These are phyloP conservation scores for Lasaia peninsularis DNA, from an alignment of 1,140 invertebrate species.

Conservation along the genomic window DNA sequence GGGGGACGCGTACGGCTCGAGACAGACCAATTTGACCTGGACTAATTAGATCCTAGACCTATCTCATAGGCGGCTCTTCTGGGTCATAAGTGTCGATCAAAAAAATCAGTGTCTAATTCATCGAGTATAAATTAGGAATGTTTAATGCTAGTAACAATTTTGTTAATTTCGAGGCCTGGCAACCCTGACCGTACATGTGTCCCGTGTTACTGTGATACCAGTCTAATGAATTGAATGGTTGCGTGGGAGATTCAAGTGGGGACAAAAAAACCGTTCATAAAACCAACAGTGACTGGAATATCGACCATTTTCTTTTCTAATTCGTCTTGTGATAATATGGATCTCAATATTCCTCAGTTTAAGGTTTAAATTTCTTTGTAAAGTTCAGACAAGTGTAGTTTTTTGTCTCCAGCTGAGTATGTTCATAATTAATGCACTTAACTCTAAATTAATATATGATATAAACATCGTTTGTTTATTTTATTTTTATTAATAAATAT, in stretches of 20 bases:
- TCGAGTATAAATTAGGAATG: no score
- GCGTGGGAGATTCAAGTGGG: conserved; percentile 16
- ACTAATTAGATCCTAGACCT: no score
- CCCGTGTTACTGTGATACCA: no score
- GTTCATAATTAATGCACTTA: conserved; percentile 59
- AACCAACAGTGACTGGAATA: conserved; percentile 36
- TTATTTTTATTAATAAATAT: conserved; percentile 18
- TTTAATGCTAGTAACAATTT: no score
- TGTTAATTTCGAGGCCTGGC: no score
- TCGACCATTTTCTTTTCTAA: conserved; percentile 35
- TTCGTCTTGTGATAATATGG: conserved; percentile 52
- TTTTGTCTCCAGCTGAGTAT: conserved; percentile 62
- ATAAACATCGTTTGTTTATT: conserved; percentile 28
- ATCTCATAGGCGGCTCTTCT: no score
- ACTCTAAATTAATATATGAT: conserved; percentile 67
- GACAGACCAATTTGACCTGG: no score
- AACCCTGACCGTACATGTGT: no score
- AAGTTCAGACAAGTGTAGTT: conserved; percentile 28
- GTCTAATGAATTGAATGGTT: conserved; percentile 12
- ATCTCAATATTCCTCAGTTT: conserved; percentile 55
- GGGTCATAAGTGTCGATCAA: no score
- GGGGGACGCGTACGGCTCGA: no score
- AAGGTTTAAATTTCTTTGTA: conserved; percentile 6
- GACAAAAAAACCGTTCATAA: conserved; percentile 21
- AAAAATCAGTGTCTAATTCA: no score